These are phyloP conservation scores for Siniperca obscura DNA, from an alignment of 2,797 vertebrate species.

Conservation along the genomic window DNA sequence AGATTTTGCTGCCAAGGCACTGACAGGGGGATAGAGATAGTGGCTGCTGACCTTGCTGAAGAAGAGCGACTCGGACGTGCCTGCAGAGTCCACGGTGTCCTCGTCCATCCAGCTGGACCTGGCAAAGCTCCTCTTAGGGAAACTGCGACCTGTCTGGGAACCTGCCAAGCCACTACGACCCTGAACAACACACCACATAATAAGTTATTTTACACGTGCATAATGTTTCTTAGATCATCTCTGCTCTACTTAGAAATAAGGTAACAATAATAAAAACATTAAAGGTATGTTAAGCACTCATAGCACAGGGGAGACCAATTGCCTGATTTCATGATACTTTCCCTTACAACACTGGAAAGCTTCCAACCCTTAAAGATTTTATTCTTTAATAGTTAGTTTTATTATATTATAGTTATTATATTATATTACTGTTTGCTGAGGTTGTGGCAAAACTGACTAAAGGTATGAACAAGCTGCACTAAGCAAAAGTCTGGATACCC, in stretches of 20 bases:
- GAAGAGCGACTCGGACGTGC: slow-evolving; percentile 90
- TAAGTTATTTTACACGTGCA: background rate
- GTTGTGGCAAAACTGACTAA: background rate
- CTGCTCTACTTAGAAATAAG: background rate
- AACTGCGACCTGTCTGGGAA: slow-evolving; percentile 78
- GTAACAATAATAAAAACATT: background rate
- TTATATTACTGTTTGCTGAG: background rate
- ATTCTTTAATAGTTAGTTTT: background rate
- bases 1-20: background rate
- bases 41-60: slow-evolving; percentile 93
- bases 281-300: background rate
- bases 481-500: background rate
- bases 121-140: slow-evolving; percentile 89
- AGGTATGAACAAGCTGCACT: background rate
- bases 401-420: background rate
- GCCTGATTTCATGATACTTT: too few species aligned
- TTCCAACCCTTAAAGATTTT: background rate
- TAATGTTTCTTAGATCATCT: background rate
- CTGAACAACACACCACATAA: slow-evolving; percentile 72
- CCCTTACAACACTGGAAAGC: background rate
- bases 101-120: slow-evolving; percentile 93
- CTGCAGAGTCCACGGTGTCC: slow-evolving; percentile 89
- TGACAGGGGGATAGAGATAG: fast-evolving
- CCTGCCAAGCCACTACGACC: slow-evolving; percentile 89
- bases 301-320: background rate